Percentiles rank a stretch among this genome's conserved stretches.
These are phyloP conservation scores for Mesembrinibis cayennensis DNA, from an alignment of 2,113 vertebrate species.

Conservation along the genomic window DNA sequence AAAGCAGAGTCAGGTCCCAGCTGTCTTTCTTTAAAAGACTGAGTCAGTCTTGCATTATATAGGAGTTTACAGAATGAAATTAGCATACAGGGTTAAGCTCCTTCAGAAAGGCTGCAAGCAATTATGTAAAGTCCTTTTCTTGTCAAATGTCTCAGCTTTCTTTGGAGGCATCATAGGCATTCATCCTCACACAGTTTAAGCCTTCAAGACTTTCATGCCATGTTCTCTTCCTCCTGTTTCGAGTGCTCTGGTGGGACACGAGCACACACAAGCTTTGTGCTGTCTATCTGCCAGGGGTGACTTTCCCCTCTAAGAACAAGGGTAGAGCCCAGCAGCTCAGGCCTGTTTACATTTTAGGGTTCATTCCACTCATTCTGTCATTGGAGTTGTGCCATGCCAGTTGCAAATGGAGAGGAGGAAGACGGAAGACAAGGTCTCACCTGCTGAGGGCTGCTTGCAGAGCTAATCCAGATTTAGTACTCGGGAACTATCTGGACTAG, in stretches of 20 bases:
- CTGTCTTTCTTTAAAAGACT: background rate
- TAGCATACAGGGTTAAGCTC: background rate
- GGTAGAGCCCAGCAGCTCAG: background rate
- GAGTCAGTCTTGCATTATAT: background rate
- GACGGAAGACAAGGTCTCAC: background rate
- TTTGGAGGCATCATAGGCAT: background rate
- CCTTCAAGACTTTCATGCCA: background rate
- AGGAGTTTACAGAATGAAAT: background rate
- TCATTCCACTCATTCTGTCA: background rate
- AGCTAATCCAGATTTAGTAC: background rate
- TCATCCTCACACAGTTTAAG: background rate
- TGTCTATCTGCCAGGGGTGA: background rate
- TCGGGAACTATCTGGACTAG: background rate
- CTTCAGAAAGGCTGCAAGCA: background rate
- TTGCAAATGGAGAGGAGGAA: background rate
- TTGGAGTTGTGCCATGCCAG: background rate
- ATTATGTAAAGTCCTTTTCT: background rate
- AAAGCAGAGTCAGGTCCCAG: background rate
- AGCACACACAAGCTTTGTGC: background rate
- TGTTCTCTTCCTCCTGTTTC: background rate
- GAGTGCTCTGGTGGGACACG: background rate
- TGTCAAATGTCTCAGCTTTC: background rate
- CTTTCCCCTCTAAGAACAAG: background rate
- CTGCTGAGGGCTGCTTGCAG: background rate
- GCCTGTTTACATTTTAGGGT: background rate